Conservation (phyloP, 2,888 invertebrate genomes). For the Orthosia cruda region DNA sequence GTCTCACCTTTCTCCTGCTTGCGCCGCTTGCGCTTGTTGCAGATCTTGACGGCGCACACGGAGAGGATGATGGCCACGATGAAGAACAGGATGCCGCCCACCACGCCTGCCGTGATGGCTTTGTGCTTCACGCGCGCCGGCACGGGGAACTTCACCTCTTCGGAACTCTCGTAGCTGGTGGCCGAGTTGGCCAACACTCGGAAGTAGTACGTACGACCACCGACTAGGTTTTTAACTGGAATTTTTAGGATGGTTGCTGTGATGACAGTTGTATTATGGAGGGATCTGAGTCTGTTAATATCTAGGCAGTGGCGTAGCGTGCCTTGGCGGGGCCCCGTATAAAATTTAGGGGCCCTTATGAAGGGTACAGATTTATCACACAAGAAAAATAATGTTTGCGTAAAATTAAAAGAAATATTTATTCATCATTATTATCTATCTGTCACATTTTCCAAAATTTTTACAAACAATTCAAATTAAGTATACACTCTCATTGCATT, state of each 20-base stretch:
- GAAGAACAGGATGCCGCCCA: constrained; percentile 99
- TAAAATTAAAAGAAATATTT: no score
- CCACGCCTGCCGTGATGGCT: constrained; percentile 99
- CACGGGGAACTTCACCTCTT: constrained; percentile 97
- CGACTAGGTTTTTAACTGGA: constrained; percentile 97
- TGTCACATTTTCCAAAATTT: no score
- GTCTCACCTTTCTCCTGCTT: constrained; percentile 99
- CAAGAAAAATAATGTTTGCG: no score
- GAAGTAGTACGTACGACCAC: constrained; percentile 98
- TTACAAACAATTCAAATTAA: no score
- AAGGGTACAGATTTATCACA: no score
- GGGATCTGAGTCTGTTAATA: constrained; percentile 7
- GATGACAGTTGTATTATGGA: not conserved
- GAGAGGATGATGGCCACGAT: constrained; percentile 99
- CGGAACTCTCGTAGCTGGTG: constrained; percentile 96
- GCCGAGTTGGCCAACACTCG: constrained; percentile 97
- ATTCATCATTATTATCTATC: no score
- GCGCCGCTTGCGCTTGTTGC: constrained; percentile 99
- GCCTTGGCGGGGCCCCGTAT: no score
- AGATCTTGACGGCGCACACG: constrained; percentile 99
- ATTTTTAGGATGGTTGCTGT: constrained; percentile 2
- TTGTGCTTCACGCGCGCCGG: constrained; percentile 98
- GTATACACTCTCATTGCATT: no score
- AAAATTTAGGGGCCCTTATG: no score
- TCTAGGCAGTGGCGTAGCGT: no score